These are phyloP conservation scores for Eclectus roratus DNA, from an alignment of 2,113 vertebrate genomes.

Conservation along the genomic window DNA sequence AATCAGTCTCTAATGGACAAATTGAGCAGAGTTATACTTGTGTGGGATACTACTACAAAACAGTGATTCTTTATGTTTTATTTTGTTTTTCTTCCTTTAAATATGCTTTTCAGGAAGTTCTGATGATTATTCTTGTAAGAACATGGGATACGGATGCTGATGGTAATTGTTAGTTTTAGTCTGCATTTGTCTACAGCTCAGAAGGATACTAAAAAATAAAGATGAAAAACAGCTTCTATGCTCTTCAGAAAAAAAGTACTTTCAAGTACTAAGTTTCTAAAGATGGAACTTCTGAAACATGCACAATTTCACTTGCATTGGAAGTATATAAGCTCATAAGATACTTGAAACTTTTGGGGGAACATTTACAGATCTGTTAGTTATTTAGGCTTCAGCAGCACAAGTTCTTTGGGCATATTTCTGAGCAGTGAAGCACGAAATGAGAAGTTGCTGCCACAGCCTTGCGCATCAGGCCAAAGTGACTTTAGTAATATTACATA, in stretches of 20 bases:
- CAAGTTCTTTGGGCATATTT: neutral
- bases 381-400: neutral
- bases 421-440: neutral
- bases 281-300: neutral
- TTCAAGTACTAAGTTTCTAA: neutral
- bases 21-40: neutral
- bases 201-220: neutral
- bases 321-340: neutral
- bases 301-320: neutral
- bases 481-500: neutral
- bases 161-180: neutral
- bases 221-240: neutral
- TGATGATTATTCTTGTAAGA: neutral
- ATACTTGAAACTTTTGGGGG: neutral
- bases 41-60: neutral
- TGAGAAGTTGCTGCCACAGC: neutral
- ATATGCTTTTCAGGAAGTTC: neutral
- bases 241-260: neutral
- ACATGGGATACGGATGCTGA: neutral
- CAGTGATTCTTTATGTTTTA: accelerated
- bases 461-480: neutral
- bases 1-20: neutral
- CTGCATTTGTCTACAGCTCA: neutral
- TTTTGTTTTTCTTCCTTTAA: neutral
- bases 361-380: neutral